Evolutionary conservation across 2,888 invertebrate genomes (phyloP).

Genomic region (Tridacna crocea): DNA sequence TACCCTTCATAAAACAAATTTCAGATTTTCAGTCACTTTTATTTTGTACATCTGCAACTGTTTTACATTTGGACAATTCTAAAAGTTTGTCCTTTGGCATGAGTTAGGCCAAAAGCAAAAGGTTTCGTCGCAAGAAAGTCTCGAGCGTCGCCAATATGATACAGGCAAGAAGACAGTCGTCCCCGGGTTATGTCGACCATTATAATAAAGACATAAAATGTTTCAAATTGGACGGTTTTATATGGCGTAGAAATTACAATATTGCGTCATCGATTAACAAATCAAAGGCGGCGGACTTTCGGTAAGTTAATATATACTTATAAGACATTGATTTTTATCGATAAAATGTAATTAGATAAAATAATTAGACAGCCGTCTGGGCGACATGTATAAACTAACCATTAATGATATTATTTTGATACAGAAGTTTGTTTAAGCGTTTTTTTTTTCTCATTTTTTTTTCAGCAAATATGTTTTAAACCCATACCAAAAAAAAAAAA

Average conservation of each 20-base stretch:
- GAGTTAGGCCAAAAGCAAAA: no score
- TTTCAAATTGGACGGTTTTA: constrained; percentile 25
- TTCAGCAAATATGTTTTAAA: no score
- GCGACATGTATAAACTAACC: not conserved
- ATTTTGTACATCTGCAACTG: no score
- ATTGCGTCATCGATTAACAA: constrained; percentile 13
- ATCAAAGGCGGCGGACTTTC: constrained; percentile 22
- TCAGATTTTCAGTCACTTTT: no score
- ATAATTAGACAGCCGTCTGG: constrained; percentile 13
- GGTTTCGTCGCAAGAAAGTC: not conserved
- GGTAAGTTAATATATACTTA: constrained; percentile 21
- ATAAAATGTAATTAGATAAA: constrained; percentile 25
- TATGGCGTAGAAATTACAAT: constrained; percentile 20
- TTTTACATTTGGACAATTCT: no score
- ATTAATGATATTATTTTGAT: not conserved
- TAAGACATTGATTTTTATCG: constrained; percentile 31
- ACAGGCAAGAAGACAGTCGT: constrained; percentile 4
- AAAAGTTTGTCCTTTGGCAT: no score
- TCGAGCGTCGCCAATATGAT: constrained; percentile 1
- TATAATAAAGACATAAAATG: constrained; percentile 22
- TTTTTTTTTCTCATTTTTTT: no score
- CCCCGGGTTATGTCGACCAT: constrained; percentile 25
- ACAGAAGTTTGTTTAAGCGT: not conserved
- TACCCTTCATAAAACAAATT: no score
- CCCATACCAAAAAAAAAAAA: no score